Conservation (phyloP, 1,140 invertebrate species). For the Drosophila nigrodunni region DNA sequence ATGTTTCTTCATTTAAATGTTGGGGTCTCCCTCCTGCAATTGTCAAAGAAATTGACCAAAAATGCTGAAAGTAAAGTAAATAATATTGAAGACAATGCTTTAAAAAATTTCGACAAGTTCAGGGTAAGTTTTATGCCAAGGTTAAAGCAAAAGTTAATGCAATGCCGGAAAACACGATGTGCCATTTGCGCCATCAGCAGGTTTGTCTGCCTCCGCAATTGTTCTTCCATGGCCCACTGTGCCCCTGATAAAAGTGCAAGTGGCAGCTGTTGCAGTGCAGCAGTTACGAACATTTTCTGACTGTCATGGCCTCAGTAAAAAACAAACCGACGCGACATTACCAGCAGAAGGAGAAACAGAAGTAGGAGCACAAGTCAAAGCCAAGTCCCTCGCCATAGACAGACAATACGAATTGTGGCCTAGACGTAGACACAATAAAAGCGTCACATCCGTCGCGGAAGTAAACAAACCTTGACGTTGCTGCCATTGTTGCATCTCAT, state of each 20-base stretch:
- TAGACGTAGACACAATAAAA: constrained; percentile 53
- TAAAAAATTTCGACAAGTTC: constrained; percentile 59
- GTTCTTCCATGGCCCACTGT: constrained; percentile 21
- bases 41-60: constrained; percentile 59
- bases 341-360: neutral
- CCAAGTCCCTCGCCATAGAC: constrained; percentile 5
- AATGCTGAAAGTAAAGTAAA: constrained; percentile 61
- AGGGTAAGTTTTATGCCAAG: constrained; percentile 53
- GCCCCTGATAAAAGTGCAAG: constrained; percentile 59
- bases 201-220: constrained; percentile 34
- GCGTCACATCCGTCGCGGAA: constrained; percentile 65
- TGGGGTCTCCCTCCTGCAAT: constrained; percentile 57
- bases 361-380: constrained; percentile 7
- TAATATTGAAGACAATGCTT: constrained; percentile 32
- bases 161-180: neutral
- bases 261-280: constrained; percentile 43
- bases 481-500: constrained; percentile 68
- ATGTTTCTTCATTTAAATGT: constrained; percentile 85
- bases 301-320: constrained; percentile 45
- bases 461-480: constrained; percentile 76
- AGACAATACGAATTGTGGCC: constrained; percentile 39
- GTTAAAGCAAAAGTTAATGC: constrained; percentile 30
- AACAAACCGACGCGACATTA: constrained; percentile 2
- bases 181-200: constrained; percentile 5
- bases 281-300: constrained; percentile 58